Base-by-base conservation (phyloP, 1,140 invertebrate species). In the Spodoptera frugiperda region DNA sequence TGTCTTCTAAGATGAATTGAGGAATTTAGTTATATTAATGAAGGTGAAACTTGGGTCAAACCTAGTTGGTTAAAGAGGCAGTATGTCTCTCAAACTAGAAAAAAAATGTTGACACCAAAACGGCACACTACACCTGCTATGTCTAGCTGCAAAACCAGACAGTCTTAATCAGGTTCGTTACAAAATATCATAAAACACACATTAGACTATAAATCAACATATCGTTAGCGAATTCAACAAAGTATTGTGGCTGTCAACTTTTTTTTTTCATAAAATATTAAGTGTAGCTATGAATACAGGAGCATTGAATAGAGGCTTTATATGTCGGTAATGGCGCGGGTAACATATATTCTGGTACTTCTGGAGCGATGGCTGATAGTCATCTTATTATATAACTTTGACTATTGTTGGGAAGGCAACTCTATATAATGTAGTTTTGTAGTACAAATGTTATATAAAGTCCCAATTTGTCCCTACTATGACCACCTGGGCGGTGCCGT, bases 251-350 rank as follows among this genome's bases (percentile, higher is more conserved):
- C 8, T 39, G 33, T 39, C 33, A 39, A 39, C 33, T 44, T 46
- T 63, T 63, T 33, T 61, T 63, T 63, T 63, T 44, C 59, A 63
- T 63, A 63, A 44, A 63, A 63, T 46, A 55, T 46, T 72, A 57
- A 55, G 53, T 55, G 33, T 44, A 57, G 68, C 33, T 3, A 44
- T 72, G 51, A 57, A 57, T 44, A 57, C 33, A 55, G 15, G 39
- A 5, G 51, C 53, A 33, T 46, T 72, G 68, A 72, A 55, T 55
- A 55, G 53, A 44, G 53, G 53, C 39, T 72, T 72, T 72, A 57
- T 72, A 57, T 53, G 53, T n/a, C 53, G 68, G 68, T 72, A 72
- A 72, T 72, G 68, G 53, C 19, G 30, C n/a, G 68, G 68, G 57
- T 72, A 72, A 72, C 68, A 55, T 72, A 72, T 46, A 57, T 57